Base-by-base conservation (phyloP, 2,888 invertebrate species). In the Melangyna quadrimaculata region DNA sequence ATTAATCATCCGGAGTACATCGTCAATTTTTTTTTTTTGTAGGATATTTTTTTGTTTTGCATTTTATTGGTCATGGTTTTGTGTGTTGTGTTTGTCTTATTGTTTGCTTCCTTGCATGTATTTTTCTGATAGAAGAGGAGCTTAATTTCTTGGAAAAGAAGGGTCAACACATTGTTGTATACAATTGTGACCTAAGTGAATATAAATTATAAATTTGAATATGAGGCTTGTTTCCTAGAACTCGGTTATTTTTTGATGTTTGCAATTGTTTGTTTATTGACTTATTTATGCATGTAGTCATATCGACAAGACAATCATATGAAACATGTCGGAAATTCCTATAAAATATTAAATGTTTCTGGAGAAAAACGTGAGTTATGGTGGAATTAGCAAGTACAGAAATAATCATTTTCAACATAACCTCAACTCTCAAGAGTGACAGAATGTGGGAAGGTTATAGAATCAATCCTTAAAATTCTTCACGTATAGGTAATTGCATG, bases 1-100 rank as follows among this genome's bases (percentile, higher is more conserved):
- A 86, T 86, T 81, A 81, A 81, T 86, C 86, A 86, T 81, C 74
- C 59, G 55, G 19, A 69, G 74, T 43, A 37, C 55, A 63, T 24
- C 10, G 63, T 22, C 27, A 27, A 27, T 27, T 51, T 51, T 75
- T 75, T 45, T 19, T 7, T 45, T 14, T 29, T 32, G 8, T 19
- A 32, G 29, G 19, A 57, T 75, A 55, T 74, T 61, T 74, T 61
- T 70, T 43, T 37, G n/a, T 51, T 57, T 61, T 43, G 59, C 37
- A 37, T 32, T 67, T 40, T 67, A 14, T 40, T 63, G 48, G 63
- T 74, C 61, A 67, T 6, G 57, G 27, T 61, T 35, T 53, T 69
- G n/a, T 35, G 61, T 69, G n/a, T 55, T n/a, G 51, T 32, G 53
- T 14, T 22, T 65, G 12, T n/a, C 12, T 27, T 24, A 19, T 19